These are phyloP conservation scores for Melanotaenia duboulayi DNA, from an alignment of 2,113 vertebrate genomes.

Conservation along the genomic window DNA sequence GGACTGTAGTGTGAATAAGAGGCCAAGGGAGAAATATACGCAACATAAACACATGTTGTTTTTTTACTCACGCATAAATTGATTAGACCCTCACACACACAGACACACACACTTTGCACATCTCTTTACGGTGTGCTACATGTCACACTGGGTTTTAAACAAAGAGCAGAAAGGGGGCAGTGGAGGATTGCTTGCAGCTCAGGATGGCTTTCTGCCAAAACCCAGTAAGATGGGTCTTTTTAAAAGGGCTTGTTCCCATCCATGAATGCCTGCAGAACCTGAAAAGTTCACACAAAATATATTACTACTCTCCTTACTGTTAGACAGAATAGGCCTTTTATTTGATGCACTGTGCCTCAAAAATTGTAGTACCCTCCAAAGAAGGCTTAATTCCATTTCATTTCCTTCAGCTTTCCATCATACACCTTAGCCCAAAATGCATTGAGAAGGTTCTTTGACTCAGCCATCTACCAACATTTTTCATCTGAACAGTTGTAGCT, in stretches of 20 bases:
- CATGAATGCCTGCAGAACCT: slow-evolving; percentile 60
- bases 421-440: slow-evolving; percentile 15
- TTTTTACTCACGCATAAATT: slow-evolving; percentile 18
- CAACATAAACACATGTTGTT: slow-evolving; percentile 67
- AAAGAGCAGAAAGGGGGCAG: slow-evolving; percentile 68
- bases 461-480: slow-evolving; percentile 9
- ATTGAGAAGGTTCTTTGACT: slow-evolving; percentile 19
- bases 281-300: slow-evolving; percentile 67
- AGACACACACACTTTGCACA: slow-evolving; percentile 12
- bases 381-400: slow-evolving; percentile 25
- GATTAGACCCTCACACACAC: not conserved
- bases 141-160: slow-evolving; percentile 75
- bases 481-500: slow-evolving; percentile 7
- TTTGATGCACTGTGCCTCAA: slow-evolving; percentile 39
- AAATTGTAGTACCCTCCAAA: slow-evolving; percentile 22
- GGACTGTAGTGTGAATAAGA: slow-evolving; percentile 74
- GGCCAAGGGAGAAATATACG: slow-evolving; percentile 66
- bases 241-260: slow-evolving; percentile 53
- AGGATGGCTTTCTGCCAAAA: slow-evolving; percentile 57
- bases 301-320: slow-evolving; percentile 28
- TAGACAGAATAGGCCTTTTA: slow-evolving; percentile 28
- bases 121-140: slow-evolving; percentile 61
- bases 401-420: slow-evolving; percentile 38
- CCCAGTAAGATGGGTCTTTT: slow-evolving; percentile 54
- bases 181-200: slow-evolving; percentile 65